These are phyloP conservation scores for Petrocephalus sullivani DNA, from an alignment of 2,797 vertebrate species.

Conservation along the genomic window DNA sequence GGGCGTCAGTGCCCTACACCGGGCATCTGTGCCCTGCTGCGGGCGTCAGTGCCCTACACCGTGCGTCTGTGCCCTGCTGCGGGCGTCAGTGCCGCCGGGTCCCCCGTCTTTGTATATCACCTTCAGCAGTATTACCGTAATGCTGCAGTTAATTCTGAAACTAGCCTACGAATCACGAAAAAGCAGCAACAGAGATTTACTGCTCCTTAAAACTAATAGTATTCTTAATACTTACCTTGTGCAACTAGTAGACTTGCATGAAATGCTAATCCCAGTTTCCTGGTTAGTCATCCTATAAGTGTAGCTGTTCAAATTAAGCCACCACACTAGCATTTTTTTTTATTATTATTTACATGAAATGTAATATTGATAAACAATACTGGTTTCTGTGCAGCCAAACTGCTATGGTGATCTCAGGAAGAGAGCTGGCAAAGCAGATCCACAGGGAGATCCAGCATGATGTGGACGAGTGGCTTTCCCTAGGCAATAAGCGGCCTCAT, in stretches of 20 bases:
- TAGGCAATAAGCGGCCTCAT: constrained; percentile 81
- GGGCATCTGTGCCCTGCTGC: no score
- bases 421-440: constrained; percentile 74
- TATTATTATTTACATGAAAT: neutral
- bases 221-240: neutral
- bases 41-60: no score
- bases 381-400: constrained; percentile 52
- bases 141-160: neutral
- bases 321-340: neutral
- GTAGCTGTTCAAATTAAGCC: neutral
- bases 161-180: neutral
- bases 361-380: neutral
- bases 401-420: constrained; percentile 82
- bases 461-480: constrained; percentile 69
- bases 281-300: neutral
- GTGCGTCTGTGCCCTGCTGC: no score
- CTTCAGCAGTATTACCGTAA: neutral
- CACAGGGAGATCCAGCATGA: constrained; percentile 76
- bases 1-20: neutral
- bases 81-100: neutral
- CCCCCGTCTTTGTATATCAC: neutral
- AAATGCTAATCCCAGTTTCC: neutral
- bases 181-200: neutral
- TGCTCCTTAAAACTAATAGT: neutral
- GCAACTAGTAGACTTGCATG: neutral